These are phyloP conservation scores for Lepidonotus clava DNA, from an alignment of 2,888 invertebrate species.

Conservation along the genomic window DNA sequence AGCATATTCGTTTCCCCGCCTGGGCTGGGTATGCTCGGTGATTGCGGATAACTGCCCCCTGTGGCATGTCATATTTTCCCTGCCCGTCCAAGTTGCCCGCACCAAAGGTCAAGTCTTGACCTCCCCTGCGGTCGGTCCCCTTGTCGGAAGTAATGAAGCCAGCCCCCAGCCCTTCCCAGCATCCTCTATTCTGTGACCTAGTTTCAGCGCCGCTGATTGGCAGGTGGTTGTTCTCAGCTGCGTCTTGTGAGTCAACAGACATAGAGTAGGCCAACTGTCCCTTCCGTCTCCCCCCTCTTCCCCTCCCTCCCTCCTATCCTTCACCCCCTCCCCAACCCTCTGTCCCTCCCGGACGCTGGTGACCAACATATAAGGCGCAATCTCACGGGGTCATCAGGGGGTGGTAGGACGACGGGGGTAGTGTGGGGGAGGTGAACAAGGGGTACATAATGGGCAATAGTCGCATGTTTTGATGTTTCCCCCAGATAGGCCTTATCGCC, in stretches of 20 bases:
- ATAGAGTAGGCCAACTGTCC: no score
- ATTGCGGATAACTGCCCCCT: no score
- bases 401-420: neutral
- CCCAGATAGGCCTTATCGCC: conserved; percentile 10
- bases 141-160: neutral
- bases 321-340: no score
- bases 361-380: no score
- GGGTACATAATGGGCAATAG: neutral
- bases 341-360: no score
- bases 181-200: neutral
- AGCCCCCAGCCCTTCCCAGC: neutral
- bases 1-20: no score
- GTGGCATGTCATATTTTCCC: neutral
- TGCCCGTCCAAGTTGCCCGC: neutral
- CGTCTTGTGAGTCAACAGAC: conserved; percentile 13
- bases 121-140: neutral
- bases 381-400: neutral
- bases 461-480: conserved; percentile 2
- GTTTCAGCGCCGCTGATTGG: conserved; percentile 10
- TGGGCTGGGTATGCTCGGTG: no score
- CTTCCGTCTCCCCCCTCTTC: no score
- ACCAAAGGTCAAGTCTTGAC: neutral
- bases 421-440: conserved; percentile 4
- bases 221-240: neutral
- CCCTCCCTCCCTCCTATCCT: no score